Evolutionary conservation across 2,797 vertebrate genomes (phyloP).

Genomic region (Varecia variegata): DNA sequence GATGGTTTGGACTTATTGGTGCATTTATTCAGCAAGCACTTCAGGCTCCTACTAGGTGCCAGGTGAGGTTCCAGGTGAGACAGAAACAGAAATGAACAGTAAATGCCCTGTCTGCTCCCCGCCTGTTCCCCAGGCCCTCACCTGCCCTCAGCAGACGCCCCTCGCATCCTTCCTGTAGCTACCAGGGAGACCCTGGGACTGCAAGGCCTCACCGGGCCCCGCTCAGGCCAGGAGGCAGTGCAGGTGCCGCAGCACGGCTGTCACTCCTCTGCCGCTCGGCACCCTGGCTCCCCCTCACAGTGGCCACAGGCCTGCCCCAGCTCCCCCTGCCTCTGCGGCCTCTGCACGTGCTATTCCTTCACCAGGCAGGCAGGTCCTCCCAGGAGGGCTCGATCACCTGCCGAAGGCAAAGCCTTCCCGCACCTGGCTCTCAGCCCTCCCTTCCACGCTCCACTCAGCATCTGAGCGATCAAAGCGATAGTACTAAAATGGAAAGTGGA

Average conservation of each 20-base stretch:
- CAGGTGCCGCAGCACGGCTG: rapidly evolving
- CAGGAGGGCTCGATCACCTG: not conserved
- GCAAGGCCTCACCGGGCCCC: rapidly evolving
- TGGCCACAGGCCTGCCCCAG: not conserved
- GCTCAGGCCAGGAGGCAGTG: rapidly evolving
- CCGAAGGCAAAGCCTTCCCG: not conserved
- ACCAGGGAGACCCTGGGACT: not conserved
- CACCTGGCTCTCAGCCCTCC: rapidly evolving
- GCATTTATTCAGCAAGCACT: too few species aligned
- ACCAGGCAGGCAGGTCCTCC: not conserved
- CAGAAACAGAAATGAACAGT: not conserved
- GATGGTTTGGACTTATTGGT: rapidly evolving
- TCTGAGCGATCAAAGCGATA: rapidly evolving
- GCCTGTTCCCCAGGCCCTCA: not conserved
- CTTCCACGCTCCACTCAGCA: rapidly evolving
- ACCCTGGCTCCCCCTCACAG: not conserved
- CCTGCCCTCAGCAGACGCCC: not conserved
- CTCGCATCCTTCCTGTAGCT: not conserved
- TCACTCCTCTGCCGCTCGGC: rapidly evolving
- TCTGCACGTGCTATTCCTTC: rapidly evolving
- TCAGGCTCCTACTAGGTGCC: not conserved
- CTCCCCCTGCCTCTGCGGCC: not conserved
- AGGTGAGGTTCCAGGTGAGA: not conserved
- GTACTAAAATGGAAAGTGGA: too few species aligned
- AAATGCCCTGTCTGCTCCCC: not conserved